Percentiles rank a stretch among this genome's conserved stretches.
phyloP scores from a whole-genome alignment of 2,888 invertebrate species.

The Ceratothoa steindachneri region DNA sequence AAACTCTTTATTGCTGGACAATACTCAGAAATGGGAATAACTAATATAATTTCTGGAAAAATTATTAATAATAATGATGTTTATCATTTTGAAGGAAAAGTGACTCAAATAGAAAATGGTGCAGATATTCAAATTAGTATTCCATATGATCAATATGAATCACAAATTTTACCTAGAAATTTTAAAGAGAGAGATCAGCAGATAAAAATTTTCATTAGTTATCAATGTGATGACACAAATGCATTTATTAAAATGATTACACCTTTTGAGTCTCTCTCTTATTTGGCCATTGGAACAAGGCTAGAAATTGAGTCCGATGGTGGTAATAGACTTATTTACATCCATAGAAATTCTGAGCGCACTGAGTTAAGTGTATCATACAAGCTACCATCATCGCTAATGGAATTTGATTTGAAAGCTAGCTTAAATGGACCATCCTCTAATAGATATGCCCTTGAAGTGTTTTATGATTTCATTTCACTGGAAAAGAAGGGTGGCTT shows the following conservation, averaged over 20 bases:
- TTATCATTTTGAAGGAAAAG: conserved; percentile 8
- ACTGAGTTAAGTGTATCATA: conserved; percentile 20
- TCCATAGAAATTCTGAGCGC: conserved; percentile 18
- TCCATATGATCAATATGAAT: neutral
- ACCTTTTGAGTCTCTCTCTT: neutral
- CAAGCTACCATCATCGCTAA: conserved; percentile 15
- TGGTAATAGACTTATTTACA: conserved; percentile 1
- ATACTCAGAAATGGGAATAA: neutral
- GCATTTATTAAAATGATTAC: neutral
- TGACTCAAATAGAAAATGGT: neutral
- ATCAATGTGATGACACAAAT: neutral
- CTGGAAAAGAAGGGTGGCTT: conserved; percentile 15
- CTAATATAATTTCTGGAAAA: conserved; percentile 3
- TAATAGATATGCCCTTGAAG: conserved; percentile 16
- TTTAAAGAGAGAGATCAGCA: neutral
- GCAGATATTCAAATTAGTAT: neutral
- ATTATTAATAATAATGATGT: neutral
- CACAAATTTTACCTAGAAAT: neutral
- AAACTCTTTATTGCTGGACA: conserved; percentile 21
- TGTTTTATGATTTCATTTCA: conserved; percentile 22
- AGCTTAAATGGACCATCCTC: neutral
- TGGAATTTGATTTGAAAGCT: too few relatives aligned
- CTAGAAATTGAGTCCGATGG: neutral
- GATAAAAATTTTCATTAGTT: neutral
- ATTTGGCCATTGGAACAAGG: neutral